Evolutionary conservation across 1,140 invertebrate species (phyloP), one percentile per base, ranked within the genome.

Genomic region (Heliconius nattereri): DNA sequence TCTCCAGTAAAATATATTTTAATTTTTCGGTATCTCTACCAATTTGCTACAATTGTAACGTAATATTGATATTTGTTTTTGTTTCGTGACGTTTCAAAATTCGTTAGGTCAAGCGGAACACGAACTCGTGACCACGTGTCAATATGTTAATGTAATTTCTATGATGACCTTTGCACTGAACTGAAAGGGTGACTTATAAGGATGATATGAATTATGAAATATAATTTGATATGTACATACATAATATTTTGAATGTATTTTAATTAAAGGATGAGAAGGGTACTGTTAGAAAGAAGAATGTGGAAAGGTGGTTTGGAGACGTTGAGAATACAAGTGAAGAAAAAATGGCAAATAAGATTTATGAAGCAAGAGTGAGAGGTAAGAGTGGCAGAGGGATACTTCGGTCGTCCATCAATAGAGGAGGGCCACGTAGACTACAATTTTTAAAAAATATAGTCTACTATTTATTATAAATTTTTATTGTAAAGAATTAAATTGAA

Each of bases 71-170:
- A 26, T 76, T 70, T 26, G 57, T 76, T 71, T 70, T 76, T 29
- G 1, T 45, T 20, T 29, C 57, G 54, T 76, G 37, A 66, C 74
- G 54, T 37, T 5, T 37, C 32, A 35, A 75, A 60, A 66, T 45
- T 37, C 35, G 74, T 75, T 72, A 78, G 80, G 80, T 81, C 80
- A 78, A 78, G 37, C 49, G 35, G 57, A 26, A 75, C 80, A 81
- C 80, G 80, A 81, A 8, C 19, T 81, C 80, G 80, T 81, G 80
- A 81, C 60, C 73, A 54, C 5, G n/a, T 71, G 57, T 78, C 80
- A 75, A 78, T 75, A 73, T 71, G 75, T 73, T 45, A 70, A 49
- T 66, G 71, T 29, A 79, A 74, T 79, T 79, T 73, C 57, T 73
- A 70, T 75, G 78, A 35, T 54, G 73, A 73, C 71, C 78, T 73